These are phyloP conservation scores for Nomada ruficornis DNA, from an alignment of 2,888 invertebrate genomes.

Conservation along the genomic window DNA sequence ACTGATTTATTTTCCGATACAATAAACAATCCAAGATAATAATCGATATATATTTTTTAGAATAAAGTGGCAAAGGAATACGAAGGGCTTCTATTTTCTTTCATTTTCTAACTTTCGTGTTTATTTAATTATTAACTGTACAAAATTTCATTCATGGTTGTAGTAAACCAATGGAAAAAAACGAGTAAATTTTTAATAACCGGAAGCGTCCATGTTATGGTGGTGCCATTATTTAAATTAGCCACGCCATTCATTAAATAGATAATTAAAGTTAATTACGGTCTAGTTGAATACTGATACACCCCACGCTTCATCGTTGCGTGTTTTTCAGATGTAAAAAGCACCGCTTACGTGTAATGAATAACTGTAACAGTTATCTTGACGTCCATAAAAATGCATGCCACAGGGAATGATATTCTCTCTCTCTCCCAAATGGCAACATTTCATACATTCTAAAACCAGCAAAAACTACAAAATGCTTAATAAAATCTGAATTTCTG, in stretches of 20 bases:
- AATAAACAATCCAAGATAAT: background rate
- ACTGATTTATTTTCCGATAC: background rate
- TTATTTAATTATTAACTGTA: conserved; percentile 31
- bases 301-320: conserved; percentile 57
- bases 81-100: background rate
- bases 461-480: background rate
- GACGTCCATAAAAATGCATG: conserved; percentile 42
- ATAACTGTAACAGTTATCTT: conserved; percentile 63
- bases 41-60: background rate
- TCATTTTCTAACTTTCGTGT: background rate
- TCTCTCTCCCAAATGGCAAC: background rate
- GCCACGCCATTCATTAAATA: conserved; percentile 81
- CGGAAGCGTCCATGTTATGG: conserved; percentile 80
- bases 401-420: conserved; percentile 34
- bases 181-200: conserved; percentile 75
- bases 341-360: conserved; percentile 50
- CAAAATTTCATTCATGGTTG: conserved; percentile 47
- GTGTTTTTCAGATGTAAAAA: conserved; percentile 68
- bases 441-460: background rate
- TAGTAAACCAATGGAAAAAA: conserved; percentile 24
- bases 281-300: conserved; percentile 64
- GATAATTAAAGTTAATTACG: conserved; percentile 83
- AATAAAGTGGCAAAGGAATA: background rate
- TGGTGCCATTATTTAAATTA: conserved; percentile 83
- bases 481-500: too few relatives aligned